Conservation (phyloP, 2,113 vertebrate species). For the Spermophilus dauricus region DNA sequence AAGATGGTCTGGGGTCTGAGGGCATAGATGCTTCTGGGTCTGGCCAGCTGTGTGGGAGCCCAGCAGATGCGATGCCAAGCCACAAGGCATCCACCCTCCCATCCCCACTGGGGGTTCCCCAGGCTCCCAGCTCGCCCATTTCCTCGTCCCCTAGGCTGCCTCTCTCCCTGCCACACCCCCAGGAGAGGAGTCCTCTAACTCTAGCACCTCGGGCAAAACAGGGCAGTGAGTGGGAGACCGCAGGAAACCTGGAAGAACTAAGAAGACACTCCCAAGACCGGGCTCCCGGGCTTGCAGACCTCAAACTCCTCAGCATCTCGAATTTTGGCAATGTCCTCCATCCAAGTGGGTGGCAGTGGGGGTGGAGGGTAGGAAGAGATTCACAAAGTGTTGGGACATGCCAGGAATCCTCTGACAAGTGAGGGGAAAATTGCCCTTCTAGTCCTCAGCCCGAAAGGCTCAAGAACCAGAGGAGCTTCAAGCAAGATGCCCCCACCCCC, state of each 20-base stretch:
- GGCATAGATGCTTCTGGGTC: background rate
- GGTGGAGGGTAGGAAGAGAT: background rate
- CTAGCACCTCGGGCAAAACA: background rate
- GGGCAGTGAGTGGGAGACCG: background rate
- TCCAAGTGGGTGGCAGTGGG: background rate
- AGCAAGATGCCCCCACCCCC: background rate
- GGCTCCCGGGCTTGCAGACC: background rate
- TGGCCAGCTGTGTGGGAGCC: background rate
- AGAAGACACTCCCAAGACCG: background rate
- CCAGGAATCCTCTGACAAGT: conserved; percentile 9
- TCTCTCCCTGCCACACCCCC: background rate
- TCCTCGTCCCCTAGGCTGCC: background rate
- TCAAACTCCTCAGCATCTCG: background rate
- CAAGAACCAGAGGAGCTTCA: background rate
- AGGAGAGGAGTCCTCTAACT: background rate
- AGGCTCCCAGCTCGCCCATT: background rate
- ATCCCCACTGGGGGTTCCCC: background rate
- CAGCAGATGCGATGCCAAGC: background rate
- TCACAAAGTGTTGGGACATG: conserved; percentile 51
- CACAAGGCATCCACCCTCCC: background rate
- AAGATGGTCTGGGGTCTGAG: background rate
- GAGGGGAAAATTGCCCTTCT: background rate
- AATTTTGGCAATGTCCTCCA: background rate
- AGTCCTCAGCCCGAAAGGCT: background rate
- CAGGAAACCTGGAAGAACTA: background rate